Evolutionary conservation across 2,888 invertebrate genomes (phyloP), one percentile per base, ranked within the genome.

Genomic region (Gryllus longicercus): DNA sequence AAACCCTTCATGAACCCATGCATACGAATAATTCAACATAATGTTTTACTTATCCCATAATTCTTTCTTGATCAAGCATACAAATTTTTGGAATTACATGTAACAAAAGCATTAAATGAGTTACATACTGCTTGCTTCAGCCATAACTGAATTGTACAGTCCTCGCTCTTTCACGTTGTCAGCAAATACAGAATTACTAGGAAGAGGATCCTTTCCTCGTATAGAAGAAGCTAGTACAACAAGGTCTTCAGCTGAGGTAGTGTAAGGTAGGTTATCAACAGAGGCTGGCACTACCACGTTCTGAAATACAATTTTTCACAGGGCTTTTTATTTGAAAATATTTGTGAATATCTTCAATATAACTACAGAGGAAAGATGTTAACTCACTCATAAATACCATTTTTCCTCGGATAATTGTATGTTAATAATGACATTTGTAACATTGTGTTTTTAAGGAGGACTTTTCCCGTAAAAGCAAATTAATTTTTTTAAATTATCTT

Each of bases 121-220:
- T 63, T n/a, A 63, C 63, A 18, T 63, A 63, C 63, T 63, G 63
- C 63, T 63, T 63, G 63, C 63, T 63, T 63, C 63, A 18, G 63
- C 8, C 63, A 63, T 18, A 63, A 63, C 63, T 18, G 63, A 14
- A 63, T 63, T n/a, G 63, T 63, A 63, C 14, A 14, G 14, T 3
- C 63, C 63, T 63, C 63, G 14, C n/a, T 63, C n/a, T 5, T 63
- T 63, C n/a, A 63, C 16, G 1, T 14, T 63, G 5, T 63, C 63
- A 63, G 63, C 14, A 63, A 63, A 63, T 18, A 63, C 63, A 18
- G 63, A 63, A n/a, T n/a, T 63, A n/a, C n/a, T 63, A 4, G 63
- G 63, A 38, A 38, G 38, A 18, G 63, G 63, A 18, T 63, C 63
- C 63, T 63, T n/a, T 63, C 63, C 63, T n/a, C 14, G 63, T 14